phyloP scores from a whole-genome alignment of 2,797 vertebrate species.

The Periophthalmus magnuspinnatus region DNA sequence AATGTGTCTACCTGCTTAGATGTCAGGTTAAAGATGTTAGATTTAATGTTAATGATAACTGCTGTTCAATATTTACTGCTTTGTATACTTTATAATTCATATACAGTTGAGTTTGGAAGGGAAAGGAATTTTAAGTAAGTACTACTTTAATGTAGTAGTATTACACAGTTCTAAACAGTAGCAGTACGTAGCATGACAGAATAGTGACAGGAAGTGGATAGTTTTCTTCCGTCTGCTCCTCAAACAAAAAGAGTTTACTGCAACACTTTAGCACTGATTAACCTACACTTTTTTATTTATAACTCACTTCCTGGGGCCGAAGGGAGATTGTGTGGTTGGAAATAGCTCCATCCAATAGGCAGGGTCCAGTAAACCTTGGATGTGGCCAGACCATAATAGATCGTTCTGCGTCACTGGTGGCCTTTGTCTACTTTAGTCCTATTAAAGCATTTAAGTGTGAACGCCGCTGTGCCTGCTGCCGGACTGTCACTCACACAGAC shows the following conservation, averaged over 20 bases:
- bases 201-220: not conserved
- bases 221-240: slow-evolving; percentile 37
- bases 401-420: slow-evolving; percentile 78
- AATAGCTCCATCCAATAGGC: slow-evolving; percentile 76
- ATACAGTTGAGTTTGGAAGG: not conserved
- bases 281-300: slow-evolving; percentile 78
- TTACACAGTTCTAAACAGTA: too few species aligned
- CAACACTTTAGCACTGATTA: slow-evolving; percentile 68
- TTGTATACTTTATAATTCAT: not conserved
- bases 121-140: too few species aligned
- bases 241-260: slow-evolving; percentile 37
- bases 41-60: too few species aligned
- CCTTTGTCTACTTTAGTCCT: slow-evolving; percentile 81
- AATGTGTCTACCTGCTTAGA: not conserved
- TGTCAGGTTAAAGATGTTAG: too few species aligned
- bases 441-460: slow-evolving; percentile 85
- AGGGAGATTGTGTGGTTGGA: slow-evolving; percentile 80
- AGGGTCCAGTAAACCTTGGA: slow-evolving; percentile 78
- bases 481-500: slow-evolving; percentile 67
- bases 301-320: slow-evolving; percentile 77
- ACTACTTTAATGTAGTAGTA: not conserved
- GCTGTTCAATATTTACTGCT: not conserved
- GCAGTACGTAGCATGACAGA: not conserved
- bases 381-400: slow-evolving; percentile 81
- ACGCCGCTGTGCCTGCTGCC: slow-evolving; percentile 76